Conservation (phyloP, 2,888 invertebrate species). For the Plagiodera versicolora region DNA sequence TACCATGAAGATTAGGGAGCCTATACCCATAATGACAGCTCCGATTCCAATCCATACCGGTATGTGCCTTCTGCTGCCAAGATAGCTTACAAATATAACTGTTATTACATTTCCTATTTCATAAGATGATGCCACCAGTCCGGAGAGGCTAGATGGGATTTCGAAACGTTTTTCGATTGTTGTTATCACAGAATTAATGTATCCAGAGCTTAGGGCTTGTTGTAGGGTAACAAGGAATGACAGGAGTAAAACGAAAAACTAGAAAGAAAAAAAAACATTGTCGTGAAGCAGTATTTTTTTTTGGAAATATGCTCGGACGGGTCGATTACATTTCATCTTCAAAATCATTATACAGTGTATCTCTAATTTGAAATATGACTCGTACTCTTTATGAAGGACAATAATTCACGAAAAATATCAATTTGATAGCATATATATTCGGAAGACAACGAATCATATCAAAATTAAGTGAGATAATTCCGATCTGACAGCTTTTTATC, state of each 20-base stretch:
- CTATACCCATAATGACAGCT: constrained; percentile 90
- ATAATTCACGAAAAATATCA: no score
- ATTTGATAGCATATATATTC: no score
- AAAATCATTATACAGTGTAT: no score
- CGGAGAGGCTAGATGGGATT: constrained; percentile 90
- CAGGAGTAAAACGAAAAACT: constrained; percentile 86
- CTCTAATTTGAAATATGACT: no score
- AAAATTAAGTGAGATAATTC: no score
- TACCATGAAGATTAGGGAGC: constrained; percentile 88
- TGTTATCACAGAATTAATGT: constrained; percentile 94
- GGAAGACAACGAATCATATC: no score
- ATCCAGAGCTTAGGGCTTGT: constrained; percentile 88
- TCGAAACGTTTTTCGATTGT: constrained; percentile 95
- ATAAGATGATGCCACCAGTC: constrained; percentile 91
- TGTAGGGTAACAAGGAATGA: constrained; percentile 89
- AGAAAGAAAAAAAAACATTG: constrained; percentile 47
- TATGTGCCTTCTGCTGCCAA: constrained; percentile 76
- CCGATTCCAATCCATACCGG: constrained; percentile 85
- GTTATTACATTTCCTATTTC: constrained; percentile 95
- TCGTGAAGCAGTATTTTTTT: background rate
- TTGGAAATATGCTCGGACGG: no score
- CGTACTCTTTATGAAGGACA: no score
- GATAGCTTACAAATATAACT: constrained; percentile 93
- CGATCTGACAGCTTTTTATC: no score
- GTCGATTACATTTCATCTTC: no score